phyloP scores from a whole-genome alignment of 2,113 vertebrate genomes.

The Herpailurus yagouaroundi region DNA sequence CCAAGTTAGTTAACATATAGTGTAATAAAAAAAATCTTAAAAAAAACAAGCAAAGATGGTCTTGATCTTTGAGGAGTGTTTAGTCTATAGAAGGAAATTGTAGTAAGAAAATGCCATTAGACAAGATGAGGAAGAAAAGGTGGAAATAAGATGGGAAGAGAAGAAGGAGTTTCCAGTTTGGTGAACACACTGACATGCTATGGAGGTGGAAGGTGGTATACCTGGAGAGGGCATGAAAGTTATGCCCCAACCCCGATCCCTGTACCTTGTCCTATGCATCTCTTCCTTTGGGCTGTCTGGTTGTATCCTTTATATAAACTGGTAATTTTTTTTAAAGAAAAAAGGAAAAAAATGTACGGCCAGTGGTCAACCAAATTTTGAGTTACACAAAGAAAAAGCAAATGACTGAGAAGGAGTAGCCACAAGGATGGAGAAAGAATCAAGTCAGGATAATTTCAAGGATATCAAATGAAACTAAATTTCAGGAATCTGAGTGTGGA shows the following conservation, averaged over 20 bases:
- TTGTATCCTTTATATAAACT: background rate
- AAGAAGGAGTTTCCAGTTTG: background rate
- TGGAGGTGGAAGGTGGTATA: background rate
- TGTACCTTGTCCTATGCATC: background rate
- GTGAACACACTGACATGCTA: background rate
- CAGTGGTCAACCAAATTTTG: background rate
- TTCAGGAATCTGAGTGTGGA: background rate
- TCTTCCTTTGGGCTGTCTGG: background rate
- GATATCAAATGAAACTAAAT: conserved; percentile 10
- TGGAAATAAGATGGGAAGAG: background rate
- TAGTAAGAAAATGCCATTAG: background rate
- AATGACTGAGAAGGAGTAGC: background rate
- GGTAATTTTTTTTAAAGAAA: background rate
- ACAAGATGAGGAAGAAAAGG: background rate
- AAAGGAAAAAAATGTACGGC: background rate
- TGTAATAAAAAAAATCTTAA: too few relatives aligned
- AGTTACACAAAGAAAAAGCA: conserved; percentile 17
- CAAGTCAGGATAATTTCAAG: background rate
- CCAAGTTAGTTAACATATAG: too few relatives aligned
- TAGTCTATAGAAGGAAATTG: background rate
- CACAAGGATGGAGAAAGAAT: background rate
- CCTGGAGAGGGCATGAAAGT: background rate
- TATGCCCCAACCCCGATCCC: background rate
- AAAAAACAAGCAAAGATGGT: background rate
- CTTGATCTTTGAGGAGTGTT: background rate